Evolutionary conservation across 1,140 invertebrate genomes (phyloP).

Genomic region (Drosophila obscura): DNA sequence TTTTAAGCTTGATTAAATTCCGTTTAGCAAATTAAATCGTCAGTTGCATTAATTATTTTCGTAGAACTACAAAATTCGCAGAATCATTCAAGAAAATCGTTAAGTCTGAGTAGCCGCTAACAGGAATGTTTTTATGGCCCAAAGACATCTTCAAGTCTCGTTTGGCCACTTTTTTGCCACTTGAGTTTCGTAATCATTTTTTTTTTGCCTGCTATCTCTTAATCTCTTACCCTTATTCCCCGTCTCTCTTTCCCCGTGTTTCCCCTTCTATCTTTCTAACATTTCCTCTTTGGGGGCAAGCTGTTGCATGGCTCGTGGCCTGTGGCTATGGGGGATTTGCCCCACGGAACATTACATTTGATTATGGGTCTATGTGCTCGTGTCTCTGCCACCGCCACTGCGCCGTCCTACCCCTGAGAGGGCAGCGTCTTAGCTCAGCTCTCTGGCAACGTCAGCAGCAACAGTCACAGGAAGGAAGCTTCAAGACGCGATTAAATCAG

Average conservation of each 20-base stretch:
- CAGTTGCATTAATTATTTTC: too few relatives aligned
- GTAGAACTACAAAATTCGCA: constrained; percentile 28
- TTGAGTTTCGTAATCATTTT: constrained; percentile 56
- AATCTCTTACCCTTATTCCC: neutral
- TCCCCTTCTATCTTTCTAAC: neutral
- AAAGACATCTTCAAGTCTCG: constrained; percentile 29
- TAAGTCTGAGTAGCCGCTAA: constrained; percentile 20
- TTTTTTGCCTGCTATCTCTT: neutral
- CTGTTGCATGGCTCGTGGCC: constrained; percentile 53
- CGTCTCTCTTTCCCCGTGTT: neutral
- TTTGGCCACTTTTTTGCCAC: constrained; percentile 36
- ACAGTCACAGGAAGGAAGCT: constrained; percentile 76
- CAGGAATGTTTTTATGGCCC: constrained; percentile 24
- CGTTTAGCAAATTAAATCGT: neutral
- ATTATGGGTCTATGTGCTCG: constrained; percentile 63
- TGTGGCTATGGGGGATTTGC: constrained; percentile 66
- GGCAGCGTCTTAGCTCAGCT: neutral
- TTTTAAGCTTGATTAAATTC: too few relatives aligned
- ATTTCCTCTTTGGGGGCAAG: constrained; percentile 30
- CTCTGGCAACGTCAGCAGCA: constrained; percentile 34
- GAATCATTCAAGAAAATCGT: constrained; percentile 27
- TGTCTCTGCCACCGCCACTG: constrained; percentile 36
- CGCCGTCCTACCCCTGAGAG: neutral
- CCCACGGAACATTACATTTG: constrained; percentile 77
- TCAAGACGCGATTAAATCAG: constrained; percentile 80